A percentile compares a stretch with the other conserved stretches of the same genome.
phyloP scores from a whole-genome alignment of 2,888 invertebrate species.

The Nephrocerus scutellatus region DNA sequence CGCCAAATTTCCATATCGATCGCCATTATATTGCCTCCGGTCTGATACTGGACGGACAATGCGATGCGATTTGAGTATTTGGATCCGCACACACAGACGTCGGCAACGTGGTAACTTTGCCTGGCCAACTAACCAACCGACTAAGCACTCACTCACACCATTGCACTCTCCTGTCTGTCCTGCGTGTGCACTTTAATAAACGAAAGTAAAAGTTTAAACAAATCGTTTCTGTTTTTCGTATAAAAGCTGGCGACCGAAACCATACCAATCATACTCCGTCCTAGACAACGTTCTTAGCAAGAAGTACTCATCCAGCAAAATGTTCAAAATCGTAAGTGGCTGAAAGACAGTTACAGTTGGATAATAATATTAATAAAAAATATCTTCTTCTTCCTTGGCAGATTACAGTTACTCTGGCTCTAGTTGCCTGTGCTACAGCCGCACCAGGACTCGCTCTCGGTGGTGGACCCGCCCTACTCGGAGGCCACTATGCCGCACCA shows the following conservation, averaged over 20 bases:
- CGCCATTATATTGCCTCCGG: too few species aligned
- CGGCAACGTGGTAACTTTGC: too few species aligned
- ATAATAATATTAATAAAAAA: neutral
- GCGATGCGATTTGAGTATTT: too few species aligned
- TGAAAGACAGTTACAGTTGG: constrained; percentile 1
- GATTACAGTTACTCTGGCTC: constrained; percentile 34
- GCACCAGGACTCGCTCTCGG: constrained; percentile 35
- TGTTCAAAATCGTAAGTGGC: constrained; percentile 39
- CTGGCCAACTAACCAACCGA: too few species aligned
- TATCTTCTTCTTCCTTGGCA: constrained; percentile 14
- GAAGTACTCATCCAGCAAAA: too few species aligned
- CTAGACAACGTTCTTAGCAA: constrained; percentile 18
- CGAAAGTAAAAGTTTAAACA: constrained; percentile 25
- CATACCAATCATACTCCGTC: constrained; percentile 17
- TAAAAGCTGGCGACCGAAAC: constrained; percentile 19
- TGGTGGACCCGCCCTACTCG: constrained; percentile 8
- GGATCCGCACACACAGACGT: too few species aligned
- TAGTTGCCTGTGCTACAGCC: constrained; percentile 38
- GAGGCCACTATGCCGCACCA: constrained; percentile 18
- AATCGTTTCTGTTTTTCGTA: constrained; percentile 18
- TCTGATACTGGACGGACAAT: too few species aligned
- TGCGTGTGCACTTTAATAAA: too few species aligned
- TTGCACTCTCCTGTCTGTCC: too few species aligned
- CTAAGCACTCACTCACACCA: too few species aligned
- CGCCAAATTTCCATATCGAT: too few species aligned